Evolutionary conservation across 2,888 invertebrate genomes (phyloP), one percentile per base, ranked within the genome.

Genomic region (Sisyra nigra): DNA sequence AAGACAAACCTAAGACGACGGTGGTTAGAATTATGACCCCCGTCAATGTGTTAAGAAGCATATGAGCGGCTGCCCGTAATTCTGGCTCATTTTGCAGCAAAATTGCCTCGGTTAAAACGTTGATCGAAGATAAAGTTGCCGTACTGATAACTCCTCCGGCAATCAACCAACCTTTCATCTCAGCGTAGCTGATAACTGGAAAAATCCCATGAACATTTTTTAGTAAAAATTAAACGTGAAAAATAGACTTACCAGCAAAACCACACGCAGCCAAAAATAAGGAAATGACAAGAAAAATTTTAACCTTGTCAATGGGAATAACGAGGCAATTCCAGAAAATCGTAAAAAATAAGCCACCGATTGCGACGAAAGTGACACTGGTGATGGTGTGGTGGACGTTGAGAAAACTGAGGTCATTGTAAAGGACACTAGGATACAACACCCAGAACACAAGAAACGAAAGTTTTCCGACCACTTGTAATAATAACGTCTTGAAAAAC

Each of bases 401-500:
- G 10, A 58, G 45, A 17, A 49, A 47, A 11, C 47, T 46, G 3
- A 60, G 47, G 47, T 52, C 49, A 18, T 56, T 53, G 44, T 57
- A 72, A 38, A 74, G 55, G 49, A 69, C 61, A 15, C 66, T 61
- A 0, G 74, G 73, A 52, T 70, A 72, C 17, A 72, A 52, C 0
- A 69, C 57, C 29, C 67, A 70, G 42, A 72, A 61, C 1, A 69
- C 57, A 36, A 73, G 58, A 17, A 65, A 57, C 0, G 72, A 71
- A 52, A 66, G 72, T 15, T 69, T 72, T 2, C 68, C 67, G 35
- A 67, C 67, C 18, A 72, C 53, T 48, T 71, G 65, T 41, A 71
- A 57, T 32, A 73, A 49, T 3, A 71, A 62, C 42, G 71, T 71
- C 48, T 72, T 59, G 51, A 74, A 75, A 56, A 74, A 74, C 42